phyloP scores from a whole-genome alignment of 2,797 vertebrate genomes.

The Dromococcyx pavoninus region DNA sequence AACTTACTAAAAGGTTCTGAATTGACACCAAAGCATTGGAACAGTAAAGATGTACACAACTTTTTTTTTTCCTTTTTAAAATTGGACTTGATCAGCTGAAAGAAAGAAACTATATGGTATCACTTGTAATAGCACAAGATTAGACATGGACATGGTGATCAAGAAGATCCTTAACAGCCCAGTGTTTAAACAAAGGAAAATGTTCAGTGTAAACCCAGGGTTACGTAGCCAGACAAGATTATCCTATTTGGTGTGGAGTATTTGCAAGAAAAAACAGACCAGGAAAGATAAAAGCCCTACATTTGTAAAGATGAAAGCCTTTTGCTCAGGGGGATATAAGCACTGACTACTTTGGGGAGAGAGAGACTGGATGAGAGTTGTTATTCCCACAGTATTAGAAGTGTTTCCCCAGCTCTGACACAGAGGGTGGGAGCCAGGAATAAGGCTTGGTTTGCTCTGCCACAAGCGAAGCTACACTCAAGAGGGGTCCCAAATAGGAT shows the following conservation, averaged over 20 bases:
- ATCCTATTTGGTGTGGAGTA: not conserved
- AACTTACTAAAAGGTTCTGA: not conserved
- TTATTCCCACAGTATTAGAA: not conserved
- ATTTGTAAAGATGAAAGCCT: constrained; percentile 12
- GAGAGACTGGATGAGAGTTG: not conserved
- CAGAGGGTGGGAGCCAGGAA: not conserved
- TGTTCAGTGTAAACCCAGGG: not conserved
- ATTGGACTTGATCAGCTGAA: not conserved
- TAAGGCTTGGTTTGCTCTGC: not conserved
- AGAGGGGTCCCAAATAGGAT: not conserved
- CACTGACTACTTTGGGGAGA: not conserved
- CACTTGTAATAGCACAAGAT: not conserved
- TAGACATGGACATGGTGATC: not conserved
- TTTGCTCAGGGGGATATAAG: not conserved
- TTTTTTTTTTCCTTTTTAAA: not conserved
- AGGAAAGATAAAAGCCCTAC: constrained; percentile 12
- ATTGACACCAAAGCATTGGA: not conserved
- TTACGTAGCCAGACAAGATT: not conserved
- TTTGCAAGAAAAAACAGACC: not conserved
- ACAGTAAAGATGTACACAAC: not conserved
- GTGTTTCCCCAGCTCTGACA: not conserved
- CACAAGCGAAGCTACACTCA: not conserved
- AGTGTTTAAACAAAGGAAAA: not conserved
- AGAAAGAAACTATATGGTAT: not conserved
- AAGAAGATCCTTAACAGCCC: not conserved